phyloP scores from a whole-genome alignment of 2,113 vertebrate genomes.

The Tyrannus savana region DNA sequence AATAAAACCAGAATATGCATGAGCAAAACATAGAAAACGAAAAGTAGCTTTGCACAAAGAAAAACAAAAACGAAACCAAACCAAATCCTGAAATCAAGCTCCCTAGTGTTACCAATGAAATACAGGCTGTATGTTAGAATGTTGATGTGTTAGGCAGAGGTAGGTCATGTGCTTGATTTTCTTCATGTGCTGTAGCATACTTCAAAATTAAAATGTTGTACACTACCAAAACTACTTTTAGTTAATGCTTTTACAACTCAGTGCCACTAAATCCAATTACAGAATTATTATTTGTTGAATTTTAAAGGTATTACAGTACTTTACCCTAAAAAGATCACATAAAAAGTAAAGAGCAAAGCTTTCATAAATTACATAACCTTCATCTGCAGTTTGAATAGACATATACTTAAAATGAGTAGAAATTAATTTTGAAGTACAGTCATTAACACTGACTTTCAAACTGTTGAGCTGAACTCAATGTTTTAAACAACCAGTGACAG shows the following conservation, averaged over 20 bases:
- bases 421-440: neutral
- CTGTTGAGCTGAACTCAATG: neutral
- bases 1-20: slow-evolving; percentile 76
- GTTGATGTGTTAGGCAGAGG: slow-evolving; percentile 7
- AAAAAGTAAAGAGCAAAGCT: slow-evolving; percentile 39
- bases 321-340: slow-evolving; percentile 8
- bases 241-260: slow-evolving; percentile 16
- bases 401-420: neutral
- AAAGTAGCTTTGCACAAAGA: slow-evolving; percentile 62
- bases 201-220: slow-evolving; percentile 16
- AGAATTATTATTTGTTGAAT: neutral
- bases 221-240: slow-evolving; percentile 26
- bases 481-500: neutral
- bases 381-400: neutral
- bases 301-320: neutral
- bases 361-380: slow-evolving; percentile 33
- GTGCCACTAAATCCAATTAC: slow-evolving; percentile 26
- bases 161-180: slow-evolving; percentile 9
- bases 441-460: neutral
- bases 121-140: neutral
- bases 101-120: slow-evolving; percentile 42
- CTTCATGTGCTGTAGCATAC: neutral
- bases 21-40: slow-evolving; percentile 69
- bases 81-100: slow-evolving; percentile 17
- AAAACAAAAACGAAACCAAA: neutral